Percentiles rank a stretch among this genome's conserved stretches.
Conservation (phyloP, 2,113 vertebrate species). For the Prunella fulvescens region DNA sequence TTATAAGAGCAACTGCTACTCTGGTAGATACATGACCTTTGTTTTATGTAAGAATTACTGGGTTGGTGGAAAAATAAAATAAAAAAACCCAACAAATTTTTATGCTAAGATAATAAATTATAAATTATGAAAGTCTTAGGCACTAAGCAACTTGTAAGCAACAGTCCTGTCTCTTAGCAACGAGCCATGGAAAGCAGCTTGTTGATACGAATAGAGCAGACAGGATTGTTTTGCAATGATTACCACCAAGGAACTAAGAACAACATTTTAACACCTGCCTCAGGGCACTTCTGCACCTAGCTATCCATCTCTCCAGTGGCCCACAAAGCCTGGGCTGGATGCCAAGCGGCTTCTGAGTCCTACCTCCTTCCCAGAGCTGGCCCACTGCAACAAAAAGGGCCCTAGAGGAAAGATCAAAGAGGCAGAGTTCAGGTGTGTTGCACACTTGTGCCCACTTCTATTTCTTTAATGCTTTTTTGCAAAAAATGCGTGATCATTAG, state of each 20-base stretch:
- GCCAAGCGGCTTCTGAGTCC: slow-evolving; percentile 74
- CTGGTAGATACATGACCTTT: slow-evolving; percentile 54
- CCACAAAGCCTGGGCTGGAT: slow-evolving; percentile 73
- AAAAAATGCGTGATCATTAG: background rate
- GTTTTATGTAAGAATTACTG: slow-evolving; percentile 66
- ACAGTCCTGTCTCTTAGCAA: slow-evolving; percentile 82
- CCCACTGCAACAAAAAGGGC: slow-evolving; percentile 61
- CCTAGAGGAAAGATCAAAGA: slow-evolving; percentile 14
- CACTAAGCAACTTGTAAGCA: slow-evolving; percentile 79
- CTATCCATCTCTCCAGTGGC: slow-evolving; percentile 71
- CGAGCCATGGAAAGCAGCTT: slow-evolving; percentile 71
- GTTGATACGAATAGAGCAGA: slow-evolving; percentile 73
- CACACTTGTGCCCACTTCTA: background rate
- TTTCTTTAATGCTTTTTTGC: background rate
- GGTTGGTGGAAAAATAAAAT: slow-evolving; percentile 67
- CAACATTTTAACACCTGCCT: slow-evolving; percentile 82
- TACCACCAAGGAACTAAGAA: slow-evolving; percentile 73
- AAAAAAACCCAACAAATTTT: slow-evolving; percentile 66
- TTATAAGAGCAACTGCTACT: background rate
- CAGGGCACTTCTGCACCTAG: slow-evolving; percentile 74
- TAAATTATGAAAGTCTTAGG: slow-evolving; percentile 77
- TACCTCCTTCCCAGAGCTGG: slow-evolving; percentile 51
- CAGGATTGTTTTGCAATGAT: slow-evolving; percentile 74
- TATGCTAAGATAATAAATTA: slow-evolving; percentile 76
- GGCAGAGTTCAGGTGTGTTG: background rate